Base-by-base conservation (phyloP, 2,888 invertebrate genomes). In the Diarsia brunnea region DNA sequence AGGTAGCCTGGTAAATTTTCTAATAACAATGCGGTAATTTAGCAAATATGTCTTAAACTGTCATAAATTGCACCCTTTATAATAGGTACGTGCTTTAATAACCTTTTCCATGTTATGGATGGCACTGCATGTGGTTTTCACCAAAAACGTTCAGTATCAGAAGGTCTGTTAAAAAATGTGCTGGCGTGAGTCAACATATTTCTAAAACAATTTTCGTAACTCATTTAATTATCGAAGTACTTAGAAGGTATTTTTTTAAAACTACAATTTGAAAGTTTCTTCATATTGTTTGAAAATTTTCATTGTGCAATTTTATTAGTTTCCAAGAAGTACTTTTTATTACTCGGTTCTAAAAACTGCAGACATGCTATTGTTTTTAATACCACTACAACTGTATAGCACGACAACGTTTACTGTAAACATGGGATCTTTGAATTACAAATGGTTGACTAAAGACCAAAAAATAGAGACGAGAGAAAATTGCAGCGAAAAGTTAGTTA, bases 31-130 rank as follows among this genome's bases (percentile, higher is more conserved):
- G 66, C 63, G 75, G 72, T 75, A 75, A 79, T 84, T 84, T 78
- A 55, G 82, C 69, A 77, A 79, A 87, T 84, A 75, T 69, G 67
- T 72, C 76, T 75, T 86, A 81, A 81, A 84, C 69, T 51, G 69
- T 77, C 12, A 75, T 79, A 81, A 81, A 78, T 81, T 71, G 49
- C 65, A 73, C 65, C 61, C 27, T 27, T 24, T 69, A 24, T 24
- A 55, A 47, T 53, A 67, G 11, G 27, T 47, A 67, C 12, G 45
- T 61, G 63, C 24, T 75, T 75, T 82, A 71, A 74, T 74, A 75
- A 70, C 24, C 60, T 75, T 73, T 75, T 64, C 61, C 58, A 73
- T 11, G n/a, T 1, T 47, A 27, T 14, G 58, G 11, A 31, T 38
- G 24, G 45, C 14, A 45, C 16, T 63, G 47, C n/a, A 47, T 60